A percentile compares a stretch with the other conserved stretches of the same genome.
Evolutionary conservation across 1,140 invertebrate species (phyloP).

Genomic region (Linepithema humile): DNA sequence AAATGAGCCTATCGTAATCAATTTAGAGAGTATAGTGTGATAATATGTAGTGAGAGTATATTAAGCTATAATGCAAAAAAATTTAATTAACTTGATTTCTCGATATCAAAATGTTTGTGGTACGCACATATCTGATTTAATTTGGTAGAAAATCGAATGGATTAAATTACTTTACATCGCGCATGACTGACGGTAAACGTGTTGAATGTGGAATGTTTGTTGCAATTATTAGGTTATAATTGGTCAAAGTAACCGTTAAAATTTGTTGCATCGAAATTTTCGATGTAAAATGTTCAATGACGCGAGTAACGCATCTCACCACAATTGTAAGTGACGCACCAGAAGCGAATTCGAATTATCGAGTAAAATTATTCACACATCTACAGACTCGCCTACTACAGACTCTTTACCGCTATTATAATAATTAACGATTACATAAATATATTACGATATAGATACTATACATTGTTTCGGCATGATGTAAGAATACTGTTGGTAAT

Average conservation of each 20-base stretch:
- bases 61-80: not conserved
- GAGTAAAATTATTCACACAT: slow-evolving; percentile 72
- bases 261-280: not conserved
- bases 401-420: slow-evolving; percentile 76
- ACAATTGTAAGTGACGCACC: slow-evolving; percentile 8
- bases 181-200: not conserved
- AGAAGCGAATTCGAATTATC: slow-evolving; percentile 69
- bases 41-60: not conserved
- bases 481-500: slow-evolving; percentile 79
- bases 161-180: slow-evolving; percentile 21
- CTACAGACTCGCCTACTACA: slow-evolving; percentile 77
- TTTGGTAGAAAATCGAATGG: slow-evolving; percentile 13
- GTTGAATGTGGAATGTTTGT: slow-evolving; percentile 8
- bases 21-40: slow-evolving; percentile 10
- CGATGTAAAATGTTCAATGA: not conserved
- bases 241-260: slow-evolving; percentile 27
- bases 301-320: not conserved
- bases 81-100: slow-evolving; percentile 10
- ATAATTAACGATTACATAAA: slow-evolving; percentile 74
- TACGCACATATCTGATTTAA: slow-evolving; percentile 10
- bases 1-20: not conserved
- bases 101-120: slow-evolving; percentile 14
- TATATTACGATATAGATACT: slow-evolving; percentile 76
- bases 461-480: slow-evolving; percentile 78
- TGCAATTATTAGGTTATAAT: slow-evolving; percentile 1